Percentiles rank a stretch among this genome's conserved stretches.
Evolutionary conservation across 92 coral and sea anemone species (phyloP).

Genomic region (Parazoanthus swiftii): DNA sequence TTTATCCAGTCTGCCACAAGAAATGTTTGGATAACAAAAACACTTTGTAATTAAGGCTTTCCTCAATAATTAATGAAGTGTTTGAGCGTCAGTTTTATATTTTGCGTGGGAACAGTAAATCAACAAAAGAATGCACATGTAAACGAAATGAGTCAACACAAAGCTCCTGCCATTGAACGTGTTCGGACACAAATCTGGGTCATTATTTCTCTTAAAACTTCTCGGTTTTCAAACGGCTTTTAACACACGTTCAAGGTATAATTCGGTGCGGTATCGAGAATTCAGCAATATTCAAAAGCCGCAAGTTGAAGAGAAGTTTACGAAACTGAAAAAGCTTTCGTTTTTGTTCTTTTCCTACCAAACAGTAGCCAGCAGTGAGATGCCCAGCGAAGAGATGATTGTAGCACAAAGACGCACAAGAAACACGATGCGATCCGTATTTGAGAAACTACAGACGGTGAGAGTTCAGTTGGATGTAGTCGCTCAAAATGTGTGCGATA

Average conservation of each 20-base stretch:
- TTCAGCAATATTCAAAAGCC: neutral
- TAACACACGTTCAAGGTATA: neutral
- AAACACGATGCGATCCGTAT: neutral
- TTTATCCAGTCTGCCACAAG: neutral
- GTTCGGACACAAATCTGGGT: neutral
- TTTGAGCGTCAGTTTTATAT: slow-evolving; percentile 33
- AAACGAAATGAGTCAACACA: neutral
- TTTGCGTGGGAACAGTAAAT: slow-evolving; percentile 8
- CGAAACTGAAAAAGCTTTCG: neutral
- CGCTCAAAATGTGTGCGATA: slow-evolving; percentile 23
- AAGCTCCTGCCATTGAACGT: neutral
- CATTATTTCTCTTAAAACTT: neutral
- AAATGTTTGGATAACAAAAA: neutral
- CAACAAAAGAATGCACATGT: slow-evolving; percentile 14
- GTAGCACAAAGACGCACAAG: neutral
- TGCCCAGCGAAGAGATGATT: slow-evolving; percentile 18
- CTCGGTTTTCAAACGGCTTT: neutral
- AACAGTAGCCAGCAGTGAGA: neutral
- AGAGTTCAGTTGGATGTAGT: slow-evolving; percentile 10
- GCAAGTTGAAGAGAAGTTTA: neutral
- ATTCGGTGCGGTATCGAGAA: neutral
- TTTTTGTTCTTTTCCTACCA: neutral
- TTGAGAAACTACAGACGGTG: slow-evolving; percentile 22
- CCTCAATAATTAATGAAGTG: slow-evolving; percentile 29
- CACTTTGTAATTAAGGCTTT: neutral